A percentile compares a stretch with the other conserved stretches of the same genome.
Conservation (phyloP, 2,113 vertebrate species). For the Crotalus horridus region DNA sequence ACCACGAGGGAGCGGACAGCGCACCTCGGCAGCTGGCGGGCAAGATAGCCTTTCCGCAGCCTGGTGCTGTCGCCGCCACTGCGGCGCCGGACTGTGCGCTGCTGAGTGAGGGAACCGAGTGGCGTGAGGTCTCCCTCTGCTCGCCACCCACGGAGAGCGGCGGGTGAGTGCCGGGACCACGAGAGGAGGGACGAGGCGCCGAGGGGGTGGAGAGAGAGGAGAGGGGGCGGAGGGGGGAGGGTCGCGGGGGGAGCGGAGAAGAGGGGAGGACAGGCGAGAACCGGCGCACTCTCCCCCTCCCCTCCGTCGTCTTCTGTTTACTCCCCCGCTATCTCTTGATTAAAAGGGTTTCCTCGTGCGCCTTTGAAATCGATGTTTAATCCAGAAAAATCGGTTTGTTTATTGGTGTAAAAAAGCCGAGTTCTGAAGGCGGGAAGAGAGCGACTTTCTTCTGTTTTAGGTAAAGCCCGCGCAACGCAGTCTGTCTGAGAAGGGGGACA, state of each 20-base stretch:
- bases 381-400: neutral
- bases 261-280: neutral
- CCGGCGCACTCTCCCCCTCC: neutral
- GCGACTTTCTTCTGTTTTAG: neutral
- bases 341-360: neutral
- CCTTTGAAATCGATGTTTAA: neutral
- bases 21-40: neutral
- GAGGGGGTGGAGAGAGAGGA: neutral
- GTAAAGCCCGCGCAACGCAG: neutral
- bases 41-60: neutral
- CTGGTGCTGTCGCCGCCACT: neutral
- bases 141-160: slow-evolving; percentile 22
- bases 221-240: neutral
- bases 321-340: neutral
- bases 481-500: neutral
- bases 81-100: slow-evolving; percentile 3
- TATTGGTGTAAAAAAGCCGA: neutral
- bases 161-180: neutral
- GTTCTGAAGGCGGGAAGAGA: neutral
- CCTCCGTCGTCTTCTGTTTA: neutral
- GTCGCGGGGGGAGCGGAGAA: neutral
- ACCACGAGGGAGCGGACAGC: slow-evolving; percentile 22
- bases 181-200: neutral
- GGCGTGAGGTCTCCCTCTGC: neutral
- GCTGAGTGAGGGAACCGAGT: neutral